Evolutionary conservation across 2,888 invertebrate genomes (phyloP).

Genomic region (Ornithoptera alexandrae): DNA sequence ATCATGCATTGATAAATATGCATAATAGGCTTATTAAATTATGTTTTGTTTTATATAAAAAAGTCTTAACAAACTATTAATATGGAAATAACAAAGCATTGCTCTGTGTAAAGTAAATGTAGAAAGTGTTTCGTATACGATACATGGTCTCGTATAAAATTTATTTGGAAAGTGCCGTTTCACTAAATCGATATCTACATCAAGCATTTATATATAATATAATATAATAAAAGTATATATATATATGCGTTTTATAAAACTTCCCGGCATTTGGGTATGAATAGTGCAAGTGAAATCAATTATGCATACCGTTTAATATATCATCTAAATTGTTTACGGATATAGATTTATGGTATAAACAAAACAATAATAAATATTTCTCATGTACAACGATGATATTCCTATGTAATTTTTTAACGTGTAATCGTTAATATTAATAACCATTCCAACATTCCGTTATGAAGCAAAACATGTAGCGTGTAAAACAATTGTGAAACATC

Average conservation of each 20-base stretch:
- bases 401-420: neutral
- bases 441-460: conserved; percentile 35
- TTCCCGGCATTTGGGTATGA: neutral
- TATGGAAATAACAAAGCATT: conserved; percentile 25
- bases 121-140: conserved; percentile 34
- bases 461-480: conserved; percentile 46
- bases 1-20: neutral
- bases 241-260: conserved; percentile 5
- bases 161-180: conserved; percentile 10
- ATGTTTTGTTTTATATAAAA: neutral
- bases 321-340: neutral
- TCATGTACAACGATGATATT: neutral
- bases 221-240: neutral
- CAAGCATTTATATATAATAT: conserved; percentile 14
- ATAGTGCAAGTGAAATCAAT: conserved; percentile 17
- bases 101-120: conserved; percentile 35
- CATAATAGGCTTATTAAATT: neutral
- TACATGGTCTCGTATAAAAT: neutral
- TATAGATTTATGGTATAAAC: too few relatives aligned
- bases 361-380: neutral
- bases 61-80: conserved; percentile 22
- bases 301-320: neutral
- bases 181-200: conserved; percentile 1
- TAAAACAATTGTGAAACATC: conserved; percentile 49
- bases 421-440: conserved; percentile 21